Base-by-base conservation (phyloP, 2,888 invertebrate species). In the Sabatieria punctata region DNA sequence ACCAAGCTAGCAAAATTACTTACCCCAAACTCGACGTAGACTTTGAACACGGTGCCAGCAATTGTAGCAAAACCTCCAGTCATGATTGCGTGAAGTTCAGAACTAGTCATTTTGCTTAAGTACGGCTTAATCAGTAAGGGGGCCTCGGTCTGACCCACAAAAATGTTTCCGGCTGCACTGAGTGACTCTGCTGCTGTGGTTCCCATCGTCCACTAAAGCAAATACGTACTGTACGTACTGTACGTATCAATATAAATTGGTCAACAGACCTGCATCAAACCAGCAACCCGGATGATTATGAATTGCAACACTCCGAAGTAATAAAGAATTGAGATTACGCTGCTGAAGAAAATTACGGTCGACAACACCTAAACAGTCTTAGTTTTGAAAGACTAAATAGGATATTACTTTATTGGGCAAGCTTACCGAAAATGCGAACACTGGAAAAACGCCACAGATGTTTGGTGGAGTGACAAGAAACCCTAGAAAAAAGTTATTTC, bases 151-250 rank as follows among this genome's bases (percentile, higher is more conserved):
- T 85, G 82, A 50, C 91, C 91, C 23, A 93, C 71, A 60, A 93
- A 93, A 26, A 86, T 82, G 64, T 88, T 89, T 0, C 84, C 86
- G 0, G 86, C 81, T 15, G 85, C 78, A 51, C 80, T 85, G 30
- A 91, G 78, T 47, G 88, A 88, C 69, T 93, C 93, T 48, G 85
- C 85, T 1, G 89, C 82, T 0, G 91, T 85, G 0, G 91, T 91
- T n/a, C 78, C 81, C 68, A 85, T 68, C 1, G 78, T 65, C 15
- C 69, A 63, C 53, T 33, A 33, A 33, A 33, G n/a, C 13, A 33
- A 13, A 13, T 13, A 33, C 11, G 11, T 33, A 33, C n/a, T 33
- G 33, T n/a, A n/a, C n/a, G n/a, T n/a, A n/a, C n/a, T n/a, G n/a
- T n/a, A n/a, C n/a, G n/a, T n/a, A n/a, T n/a, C n/a, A n/a, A n/a